Conservation (phyloP, 2,888 invertebrate species). For the Habrosyne pyritoides region DNA sequence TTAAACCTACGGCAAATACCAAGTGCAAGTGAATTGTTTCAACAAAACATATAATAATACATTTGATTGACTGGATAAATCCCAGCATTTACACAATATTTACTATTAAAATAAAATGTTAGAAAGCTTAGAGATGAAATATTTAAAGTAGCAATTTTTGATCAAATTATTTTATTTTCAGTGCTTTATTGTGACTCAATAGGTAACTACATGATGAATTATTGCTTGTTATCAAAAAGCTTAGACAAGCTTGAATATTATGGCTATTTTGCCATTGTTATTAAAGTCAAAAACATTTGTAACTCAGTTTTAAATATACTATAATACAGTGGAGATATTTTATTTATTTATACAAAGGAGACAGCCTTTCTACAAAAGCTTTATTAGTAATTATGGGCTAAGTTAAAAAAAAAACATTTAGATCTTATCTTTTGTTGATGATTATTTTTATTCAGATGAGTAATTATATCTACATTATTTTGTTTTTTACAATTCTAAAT, state of each 20-base stretch:
- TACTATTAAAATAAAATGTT: conserved; percentile 70
- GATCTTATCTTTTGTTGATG: too few relatives aligned
- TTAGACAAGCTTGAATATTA: conserved; percentile 61
- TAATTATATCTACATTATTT: too few relatives aligned
- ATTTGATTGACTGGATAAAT: conserved; percentile 65
- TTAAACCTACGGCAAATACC: conserved; percentile 22
- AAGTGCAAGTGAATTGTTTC: conserved; percentile 73
- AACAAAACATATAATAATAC: conserved; percentile 40
- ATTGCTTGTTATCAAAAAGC: conserved; percentile 57
- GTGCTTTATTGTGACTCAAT: conserved; percentile 75
- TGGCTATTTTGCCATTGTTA: conserved; percentile 71
- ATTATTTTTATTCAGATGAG: too few relatives aligned
- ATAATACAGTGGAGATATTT: conserved; percentile 64
- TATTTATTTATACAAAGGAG: conserved; percentile 44
- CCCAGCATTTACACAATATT: conserved; percentile 80
- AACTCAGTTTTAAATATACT: conserved; percentile 82
- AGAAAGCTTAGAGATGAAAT: conserved; percentile 77
- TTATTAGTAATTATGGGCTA: too few relatives aligned
- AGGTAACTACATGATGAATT: conserved; percentile 56
- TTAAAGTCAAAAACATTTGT: conserved; percentile 76
- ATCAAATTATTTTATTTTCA: conserved; percentile 77
- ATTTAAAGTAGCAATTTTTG: conserved; percentile 78
- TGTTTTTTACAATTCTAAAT: too few relatives aligned
- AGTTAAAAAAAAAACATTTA: too few relatives aligned
- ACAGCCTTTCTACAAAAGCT: too few relatives aligned